Evolutionary conservation across 2,797 vertebrate genomes (phyloP), one percentile per base, ranked within the genome.

Genomic region (Euthynnus affinis): DNA sequence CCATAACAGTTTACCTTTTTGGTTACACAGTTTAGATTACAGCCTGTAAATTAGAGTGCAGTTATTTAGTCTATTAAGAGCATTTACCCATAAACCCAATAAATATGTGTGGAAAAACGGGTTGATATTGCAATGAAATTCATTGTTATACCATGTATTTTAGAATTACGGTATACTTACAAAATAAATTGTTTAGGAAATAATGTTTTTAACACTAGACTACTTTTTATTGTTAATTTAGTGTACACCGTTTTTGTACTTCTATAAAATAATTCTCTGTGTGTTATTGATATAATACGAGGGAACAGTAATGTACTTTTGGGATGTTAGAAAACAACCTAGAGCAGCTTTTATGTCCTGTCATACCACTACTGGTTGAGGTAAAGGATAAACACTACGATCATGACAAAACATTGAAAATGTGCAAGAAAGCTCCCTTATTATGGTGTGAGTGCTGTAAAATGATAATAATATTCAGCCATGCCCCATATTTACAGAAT

Each of bases 251-350:
- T 44, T 13, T 44, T 14, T 15, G 14, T 44, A 48, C 44, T 6
- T 48, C 15, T 46, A 4, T 49, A 27, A 49, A 67, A 61, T 51
- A 20, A 23, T 49, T 69, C 20, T 57, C 13, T 46, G n/a, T 20
- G 49, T 25, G 37, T 42, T 74, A 66, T 74, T 70, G 76, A 62
- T 6, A 60, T 71, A 80, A 67, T 29, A 13, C 18, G 53, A 5
- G n/a, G 53, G n/a, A 62, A 53, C 5, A 22, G 37, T 49, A 3
- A 71, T 57, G 27, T 34, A 74, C 20, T 67, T 71, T 51, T 46
- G 7, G 53, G 34, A 65, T 62, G 71, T 55, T 67, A 63, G 29
- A 62, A 9, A 57, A 29, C 9, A 1, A 52, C n/a, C 22, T 40
- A 13, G 7, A 52, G 53, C 23, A 70, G 62, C 56, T 49, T 61